Evolutionary conservation across 2,113 vertebrate genomes (phyloP).

Genomic region (Alectura lathami): DNA sequence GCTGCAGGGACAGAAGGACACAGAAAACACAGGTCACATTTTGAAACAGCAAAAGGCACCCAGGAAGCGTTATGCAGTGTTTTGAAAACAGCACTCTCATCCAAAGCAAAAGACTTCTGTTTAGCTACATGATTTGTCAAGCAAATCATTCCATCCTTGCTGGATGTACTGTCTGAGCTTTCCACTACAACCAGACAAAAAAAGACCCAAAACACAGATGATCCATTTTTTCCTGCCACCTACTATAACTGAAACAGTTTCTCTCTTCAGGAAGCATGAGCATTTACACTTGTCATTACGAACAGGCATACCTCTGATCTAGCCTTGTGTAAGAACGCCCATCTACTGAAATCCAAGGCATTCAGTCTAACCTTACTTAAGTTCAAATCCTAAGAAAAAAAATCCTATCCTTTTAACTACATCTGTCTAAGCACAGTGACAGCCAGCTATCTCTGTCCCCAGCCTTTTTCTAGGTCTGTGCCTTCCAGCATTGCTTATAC

Average conservation of each 20-base stretch:
- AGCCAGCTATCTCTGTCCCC: background rate
- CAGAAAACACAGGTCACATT: background rate
- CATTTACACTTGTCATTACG: background rate
- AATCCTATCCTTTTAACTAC: background rate
- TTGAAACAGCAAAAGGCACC: background rate
- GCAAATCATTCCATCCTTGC: slow-evolving; percentile 19
- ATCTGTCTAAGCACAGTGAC: background rate
- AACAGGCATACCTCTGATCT: background rate
- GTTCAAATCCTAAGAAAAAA: background rate
- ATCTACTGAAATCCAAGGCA: background rate
- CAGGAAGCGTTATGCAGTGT: background rate
- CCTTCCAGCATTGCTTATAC: background rate
- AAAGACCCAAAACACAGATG: slow-evolving; percentile 48
- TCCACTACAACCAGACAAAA: slow-evolving; percentile 37
- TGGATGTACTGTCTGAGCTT: slow-evolving; percentile 35
- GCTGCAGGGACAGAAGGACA: background rate
- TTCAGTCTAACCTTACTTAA: background rate
- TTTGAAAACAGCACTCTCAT: slow-evolving; percentile 32
- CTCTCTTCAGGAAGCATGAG: background rate
- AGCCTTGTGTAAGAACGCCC: background rate
- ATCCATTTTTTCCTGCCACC: slow-evolving; percentile 55
- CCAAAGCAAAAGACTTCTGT: slow-evolving; percentile 7
- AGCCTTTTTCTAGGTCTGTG: background rate
- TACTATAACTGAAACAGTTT: slow-evolving; percentile 21
- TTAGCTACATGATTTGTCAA: slow-evolving; percentile 42